phyloP scores from a whole-genome alignment of 2,888 invertebrate genomes.

The Drosophila koepferae region DNA sequence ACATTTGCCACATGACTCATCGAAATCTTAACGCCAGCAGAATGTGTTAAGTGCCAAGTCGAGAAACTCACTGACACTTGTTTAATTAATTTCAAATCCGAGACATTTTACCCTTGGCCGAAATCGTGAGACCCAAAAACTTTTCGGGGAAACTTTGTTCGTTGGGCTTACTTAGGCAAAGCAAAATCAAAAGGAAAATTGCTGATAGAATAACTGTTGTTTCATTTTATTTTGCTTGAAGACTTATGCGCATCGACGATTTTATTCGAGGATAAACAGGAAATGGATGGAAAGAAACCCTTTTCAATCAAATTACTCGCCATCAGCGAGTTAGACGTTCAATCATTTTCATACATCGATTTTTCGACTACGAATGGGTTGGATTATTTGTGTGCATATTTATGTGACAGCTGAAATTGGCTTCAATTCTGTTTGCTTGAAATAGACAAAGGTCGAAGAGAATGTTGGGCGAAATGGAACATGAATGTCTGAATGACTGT shows the following conservation, averaged over 20 bases:
- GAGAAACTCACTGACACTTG: slow-evolving; percentile 19
- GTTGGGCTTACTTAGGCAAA: slow-evolving; percentile 1
- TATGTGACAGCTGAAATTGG: not conserved
- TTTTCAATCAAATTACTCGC: slow-evolving; percentile 73
- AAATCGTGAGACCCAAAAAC: slow-evolving; percentile 14
- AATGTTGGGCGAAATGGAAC: no score
- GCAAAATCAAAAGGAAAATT: not conserved
- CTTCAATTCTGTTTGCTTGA: not conserved
- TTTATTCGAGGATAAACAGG: slow-evolving; percentile 50
- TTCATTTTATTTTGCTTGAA: slow-evolving; percentile 15
- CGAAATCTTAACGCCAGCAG: not conserved
- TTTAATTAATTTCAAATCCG: slow-evolving; percentile 51
- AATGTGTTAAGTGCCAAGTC: not conserved
- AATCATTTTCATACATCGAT: slow-evolving; percentile 43
- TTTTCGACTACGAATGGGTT: not conserved
- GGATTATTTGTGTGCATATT: not conserved
- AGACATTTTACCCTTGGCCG: slow-evolving; percentile 4
- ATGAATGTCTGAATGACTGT: no score
- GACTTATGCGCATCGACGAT: slow-evolving; percentile 54
- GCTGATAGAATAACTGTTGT: slow-evolving; percentile 24
- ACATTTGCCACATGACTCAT: not conserved
- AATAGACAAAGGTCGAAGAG: not conserved
- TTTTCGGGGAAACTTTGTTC: slow-evolving; percentile 21
- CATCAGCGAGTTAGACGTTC: slow-evolving; percentile 47
- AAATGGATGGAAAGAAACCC: slow-evolving; percentile 47